These are phyloP conservation scores for Orbicella faveolata DNA, from an alignment of 64 coral and sea anemone genomes.

Conservation along the genomic window DNA sequence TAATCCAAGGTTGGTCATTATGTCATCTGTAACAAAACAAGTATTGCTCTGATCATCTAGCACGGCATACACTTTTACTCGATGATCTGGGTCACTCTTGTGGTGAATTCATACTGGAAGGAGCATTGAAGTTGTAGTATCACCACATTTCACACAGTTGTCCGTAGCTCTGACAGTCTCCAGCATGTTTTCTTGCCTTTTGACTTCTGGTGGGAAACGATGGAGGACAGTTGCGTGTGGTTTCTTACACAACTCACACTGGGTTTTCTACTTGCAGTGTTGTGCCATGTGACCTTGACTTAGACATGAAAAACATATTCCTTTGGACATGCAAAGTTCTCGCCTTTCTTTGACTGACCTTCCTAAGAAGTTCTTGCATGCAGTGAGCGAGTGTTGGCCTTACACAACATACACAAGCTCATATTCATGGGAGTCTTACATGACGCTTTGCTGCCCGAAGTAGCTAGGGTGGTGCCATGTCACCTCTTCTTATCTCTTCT, in stretches of 20 bases:
- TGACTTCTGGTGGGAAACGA: background rate
- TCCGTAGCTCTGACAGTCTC: constrained; percentile 19
- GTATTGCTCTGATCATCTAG: constrained; percentile 76
- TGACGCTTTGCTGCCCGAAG: too few species aligned
- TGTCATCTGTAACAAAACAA: constrained; percentile 57
- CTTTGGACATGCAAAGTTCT: background rate
- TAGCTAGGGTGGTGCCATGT: background rate
- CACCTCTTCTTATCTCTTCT: background rate
- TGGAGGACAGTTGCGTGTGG: constrained; percentile 49
- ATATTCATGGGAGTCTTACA: too few species aligned
- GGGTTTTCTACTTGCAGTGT: constrained; percentile 32
- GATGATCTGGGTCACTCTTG: constrained; percentile 30
- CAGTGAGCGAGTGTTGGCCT: constrained; percentile 7
- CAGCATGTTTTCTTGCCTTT: background rate
- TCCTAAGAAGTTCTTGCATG: constrained; percentile 24
- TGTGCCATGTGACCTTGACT: background rate
- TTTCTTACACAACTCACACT: constrained; percentile 59
- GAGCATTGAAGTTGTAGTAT: constrained; percentile 60
- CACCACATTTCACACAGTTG: constrained; percentile 31
- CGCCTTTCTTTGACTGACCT: constrained; percentile 35
- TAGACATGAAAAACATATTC: too few species aligned
- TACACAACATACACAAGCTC: too few species aligned
- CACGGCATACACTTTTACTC: constrained; percentile 50
- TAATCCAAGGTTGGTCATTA: constrained; percentile 14
- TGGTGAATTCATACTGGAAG: constrained; percentile 63